These are phyloP conservation scores for Alouatta caraya DNA, from an alignment of 2,797 vertebrate species.

Conservation along the genomic window DNA sequence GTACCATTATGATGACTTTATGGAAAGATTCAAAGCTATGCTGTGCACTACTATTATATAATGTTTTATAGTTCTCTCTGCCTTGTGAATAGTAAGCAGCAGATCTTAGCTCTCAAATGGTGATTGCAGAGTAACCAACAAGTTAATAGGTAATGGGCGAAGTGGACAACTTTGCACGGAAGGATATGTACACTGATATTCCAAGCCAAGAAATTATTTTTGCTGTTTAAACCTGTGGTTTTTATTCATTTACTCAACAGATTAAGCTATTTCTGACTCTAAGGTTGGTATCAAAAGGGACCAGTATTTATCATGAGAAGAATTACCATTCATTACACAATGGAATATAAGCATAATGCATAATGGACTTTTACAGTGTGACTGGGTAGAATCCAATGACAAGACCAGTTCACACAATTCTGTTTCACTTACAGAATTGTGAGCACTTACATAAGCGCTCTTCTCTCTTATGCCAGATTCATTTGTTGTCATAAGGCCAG, in stretches of 20 bases:
- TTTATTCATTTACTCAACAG: slow-evolving; percentile 81
- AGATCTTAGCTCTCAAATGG: slow-evolving; percentile 55
- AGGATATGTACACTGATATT: slow-evolving; percentile 64
- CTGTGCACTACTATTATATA: slow-evolving; percentile 62
- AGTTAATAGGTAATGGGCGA: slow-evolving; percentile 82
- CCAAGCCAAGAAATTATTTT: slow-evolving; percentile 66
- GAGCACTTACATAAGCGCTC: too few relatives aligned
- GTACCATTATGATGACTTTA: slow-evolving; percentile 56
- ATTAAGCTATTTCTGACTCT: slow-evolving; percentile 62
- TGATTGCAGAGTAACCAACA: slow-evolving; percentile 66
- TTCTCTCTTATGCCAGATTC: neutral
- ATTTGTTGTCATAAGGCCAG: neutral
- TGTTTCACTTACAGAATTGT: too few relatives aligned
- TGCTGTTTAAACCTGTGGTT: slow-evolving; percentile 59
- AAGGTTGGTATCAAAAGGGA: neutral
- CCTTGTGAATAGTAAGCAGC: slow-evolving; percentile 64
- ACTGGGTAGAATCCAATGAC: neutral
- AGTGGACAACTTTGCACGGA: slow-evolving; percentile 82
- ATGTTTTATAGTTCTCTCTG: slow-evolving; percentile 67
- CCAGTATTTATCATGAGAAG: neutral
- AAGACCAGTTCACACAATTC: too few relatives aligned
- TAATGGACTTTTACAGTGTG: neutral
- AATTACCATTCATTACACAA: neutral
- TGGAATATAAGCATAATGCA: neutral
- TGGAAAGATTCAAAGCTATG: slow-evolving; percentile 66